Evolutionary conservation across 2,888 invertebrate genomes (phyloP).

Genomic region (Odontocerum albicorne): DNA sequence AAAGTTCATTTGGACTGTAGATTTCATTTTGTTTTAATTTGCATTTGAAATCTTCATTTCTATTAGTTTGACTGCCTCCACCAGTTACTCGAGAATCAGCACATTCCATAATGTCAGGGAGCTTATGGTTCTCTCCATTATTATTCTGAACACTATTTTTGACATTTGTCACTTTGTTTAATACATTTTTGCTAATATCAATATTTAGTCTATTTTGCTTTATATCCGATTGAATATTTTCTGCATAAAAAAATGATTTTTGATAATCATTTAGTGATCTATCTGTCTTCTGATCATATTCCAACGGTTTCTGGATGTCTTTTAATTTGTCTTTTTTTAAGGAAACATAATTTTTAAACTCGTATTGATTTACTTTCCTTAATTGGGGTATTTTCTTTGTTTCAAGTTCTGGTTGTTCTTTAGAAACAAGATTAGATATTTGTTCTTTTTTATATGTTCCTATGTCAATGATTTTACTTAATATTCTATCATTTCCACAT

Average conservation of each 20-base stretch:
- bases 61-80: constrained; percentile 34
- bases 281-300: constrained; percentile 4
- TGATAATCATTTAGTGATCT: constrained; percentile 18
- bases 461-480: constrained; percentile 22
- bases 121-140: constrained; percentile 8
- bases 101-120: constrained; percentile 32
- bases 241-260: constrained; percentile 25
- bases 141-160: neutral
- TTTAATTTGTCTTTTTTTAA: neutral
- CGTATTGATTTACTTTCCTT: too few species aligned
- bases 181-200: neutral
- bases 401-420: too few species aligned
- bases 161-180: neutral
- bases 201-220: constrained; percentile 1
- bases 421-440: too few species aligned
- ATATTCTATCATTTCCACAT: constrained; percentile 24
- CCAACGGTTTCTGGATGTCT: neutral
- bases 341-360: neutral
- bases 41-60: constrained; percentile 33
- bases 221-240: constrained; percentile 14
- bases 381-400: too few species aligned
- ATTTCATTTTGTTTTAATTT: constrained; percentile 9
- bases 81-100: constrained; percentile 55
- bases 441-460: constrained; percentile 25
- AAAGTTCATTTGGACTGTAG: neutral